Conservation (phyloP, 2,797 vertebrate species). For the Halcyon leucocephala region DNA sequence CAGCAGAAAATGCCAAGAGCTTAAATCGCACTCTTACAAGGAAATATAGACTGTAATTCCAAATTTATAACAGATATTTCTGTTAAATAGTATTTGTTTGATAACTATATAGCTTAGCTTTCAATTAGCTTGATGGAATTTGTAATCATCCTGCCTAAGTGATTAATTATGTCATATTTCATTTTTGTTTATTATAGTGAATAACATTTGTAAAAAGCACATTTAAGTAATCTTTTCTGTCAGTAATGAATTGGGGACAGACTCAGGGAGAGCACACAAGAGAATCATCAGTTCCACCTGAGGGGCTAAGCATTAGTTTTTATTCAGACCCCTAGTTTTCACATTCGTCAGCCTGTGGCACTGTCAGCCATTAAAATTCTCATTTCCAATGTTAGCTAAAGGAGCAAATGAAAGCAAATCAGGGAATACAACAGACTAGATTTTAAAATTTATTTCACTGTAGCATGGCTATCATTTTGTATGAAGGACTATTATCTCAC, state of each 20-base stretch:
- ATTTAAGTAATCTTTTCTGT: conserved; percentile 24
- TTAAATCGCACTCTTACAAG: not conserved
- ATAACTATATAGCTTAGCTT: conserved; percentile 16
- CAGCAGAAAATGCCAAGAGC: not conserved
- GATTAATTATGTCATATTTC: conserved; percentile 43
- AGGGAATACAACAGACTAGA: not conserved
- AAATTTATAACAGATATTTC: not conserved
- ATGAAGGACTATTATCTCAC: not conserved
- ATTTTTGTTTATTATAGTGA: conserved; percentile 31
- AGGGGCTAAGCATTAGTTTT: not conserved
- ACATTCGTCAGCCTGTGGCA: conserved; percentile 1
- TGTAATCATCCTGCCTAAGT: conserved; percentile 1
- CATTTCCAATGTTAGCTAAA: not conserved
- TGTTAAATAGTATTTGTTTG: not conserved
- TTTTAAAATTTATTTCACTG: not conserved
- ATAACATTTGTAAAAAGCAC: not conserved
- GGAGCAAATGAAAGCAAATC: not conserved
- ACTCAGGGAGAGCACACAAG: not conserved
- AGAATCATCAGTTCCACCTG: conserved; percentile 31
- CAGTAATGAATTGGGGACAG: conserved; percentile 19
- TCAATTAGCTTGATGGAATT: conserved; percentile 40
- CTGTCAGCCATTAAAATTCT: conserved; percentile 6
- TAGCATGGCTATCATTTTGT: not conserved
- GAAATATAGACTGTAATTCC: not conserved
- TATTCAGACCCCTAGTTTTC: not conserved